Evolutionary conservation across 1,140 invertebrate species (phyloP), one percentile per base, ranked within the genome.

Genomic region (Brachystomella parvula): DNA sequence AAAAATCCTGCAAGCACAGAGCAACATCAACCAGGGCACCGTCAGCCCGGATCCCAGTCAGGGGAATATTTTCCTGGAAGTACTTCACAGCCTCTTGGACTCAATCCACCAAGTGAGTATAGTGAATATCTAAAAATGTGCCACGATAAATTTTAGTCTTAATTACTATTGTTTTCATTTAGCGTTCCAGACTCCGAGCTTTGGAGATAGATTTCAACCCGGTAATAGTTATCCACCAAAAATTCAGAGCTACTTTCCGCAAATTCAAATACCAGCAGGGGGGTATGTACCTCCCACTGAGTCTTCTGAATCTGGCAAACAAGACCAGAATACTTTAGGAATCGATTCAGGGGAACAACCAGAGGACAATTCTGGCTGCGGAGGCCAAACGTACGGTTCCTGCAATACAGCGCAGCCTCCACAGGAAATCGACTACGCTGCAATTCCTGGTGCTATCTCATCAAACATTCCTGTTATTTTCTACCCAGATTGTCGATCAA

Each of bases 401-500:
- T 26, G 3, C 47, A 58, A 28, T 33, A 21, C 24, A 33, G 32
- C 6, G 30, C 59, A 21, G 30, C 33, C 1, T 12, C 53, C 29
- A 12, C 61, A 66, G 63, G 57, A 64, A 29, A 58, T 63, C 3
- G 68, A 73, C 39, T 73, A 67, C 56, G 57, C 47, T 30, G 29
- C 63, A 57, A 53, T 73, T 39, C 71, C 71, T 15, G 71, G 71
- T 44, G 71, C 71, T 1, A 35, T 73, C 21, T 33, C 67, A 2
- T 56, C 68, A 0, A 68, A 66, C 29, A 58, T 73, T 24, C 66
- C 68, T 19, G 71, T 73, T 0, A 73, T 73, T 19, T 73, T 68
- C 56, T 73, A 73, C 58, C 71, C 71, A 21, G 71, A 73, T 39
- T 73, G 71, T 31, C 57, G 62, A 29, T 39, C 65, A 2, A 70